These are phyloP conservation scores for Hippotragus niger DNA, from an alignment of 2,113 vertebrate genomes.

Conservation along the genomic window DNA sequence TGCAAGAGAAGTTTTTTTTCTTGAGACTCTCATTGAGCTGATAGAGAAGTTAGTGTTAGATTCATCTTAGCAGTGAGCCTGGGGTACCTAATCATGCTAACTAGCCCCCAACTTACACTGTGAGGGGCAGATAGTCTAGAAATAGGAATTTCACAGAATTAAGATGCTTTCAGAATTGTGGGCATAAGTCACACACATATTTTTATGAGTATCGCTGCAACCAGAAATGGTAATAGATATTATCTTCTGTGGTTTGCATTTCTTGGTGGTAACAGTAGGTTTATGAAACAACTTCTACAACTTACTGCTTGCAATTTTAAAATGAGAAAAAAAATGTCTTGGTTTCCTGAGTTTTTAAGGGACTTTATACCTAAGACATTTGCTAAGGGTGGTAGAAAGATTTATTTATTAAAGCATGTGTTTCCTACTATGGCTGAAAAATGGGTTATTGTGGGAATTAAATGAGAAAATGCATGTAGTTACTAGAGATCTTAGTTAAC, in stretches of 20 bases:
- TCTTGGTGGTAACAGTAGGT: not conserved
- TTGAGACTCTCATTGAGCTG: not conserved
- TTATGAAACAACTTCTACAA: not conserved
- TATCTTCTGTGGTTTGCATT: not conserved
- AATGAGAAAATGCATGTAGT: not conserved
- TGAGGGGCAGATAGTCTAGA: not conserved
- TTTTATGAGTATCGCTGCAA: not conserved
- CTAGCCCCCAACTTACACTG: not conserved
- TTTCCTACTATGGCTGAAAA: not conserved
- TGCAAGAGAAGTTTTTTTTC: not conserved
- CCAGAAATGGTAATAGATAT: not conserved
- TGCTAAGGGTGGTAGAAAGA: not conserved
- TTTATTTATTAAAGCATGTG: not conserved
- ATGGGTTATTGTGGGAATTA: not conserved
- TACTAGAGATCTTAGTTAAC: not conserved
- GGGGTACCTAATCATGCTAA: not conserved
- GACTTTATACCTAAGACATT: not conserved
- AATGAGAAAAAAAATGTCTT: not conserved
- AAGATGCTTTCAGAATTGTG: not conserved
- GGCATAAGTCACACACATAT: not conserved
- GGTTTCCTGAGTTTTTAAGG: not conserved
- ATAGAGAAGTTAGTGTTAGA: not conserved
- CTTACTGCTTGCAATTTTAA: constrained; percentile 2
- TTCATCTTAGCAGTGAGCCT: not conserved
- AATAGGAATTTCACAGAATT: not conserved